These are phyloP conservation scores for Lophius piscatorius DNA, from an alignment of 2,113 vertebrate genomes.

Conservation along the genomic window DNA sequence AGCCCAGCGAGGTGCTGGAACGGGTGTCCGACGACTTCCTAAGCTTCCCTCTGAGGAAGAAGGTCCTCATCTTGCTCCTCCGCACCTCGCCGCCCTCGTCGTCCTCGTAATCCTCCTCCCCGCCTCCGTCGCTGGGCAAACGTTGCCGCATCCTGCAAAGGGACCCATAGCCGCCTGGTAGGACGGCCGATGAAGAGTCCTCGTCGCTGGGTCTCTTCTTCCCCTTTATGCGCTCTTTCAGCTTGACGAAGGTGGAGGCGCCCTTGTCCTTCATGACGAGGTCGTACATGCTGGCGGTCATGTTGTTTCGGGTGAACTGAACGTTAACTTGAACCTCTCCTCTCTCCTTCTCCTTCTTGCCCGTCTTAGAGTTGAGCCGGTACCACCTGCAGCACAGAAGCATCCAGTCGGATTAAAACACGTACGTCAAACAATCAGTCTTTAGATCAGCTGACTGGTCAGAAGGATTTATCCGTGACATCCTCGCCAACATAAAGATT, in stretches of 20 bases:
- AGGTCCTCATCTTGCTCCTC: constrained; percentile 86
- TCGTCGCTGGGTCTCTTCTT: constrained; percentile 86
- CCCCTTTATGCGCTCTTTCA: constrained; percentile 92
- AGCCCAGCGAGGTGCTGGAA: constrained; percentile 93
- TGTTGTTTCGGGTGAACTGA: constrained; percentile 90
- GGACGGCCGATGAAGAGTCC: constrained; percentile 84
- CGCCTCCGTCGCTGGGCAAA: constrained; percentile 81
- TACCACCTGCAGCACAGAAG: constrained; percentile 87
- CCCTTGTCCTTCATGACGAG: constrained; percentile 93
- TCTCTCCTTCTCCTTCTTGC: constrained; percentile 96
- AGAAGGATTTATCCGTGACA: too few relatives aligned
- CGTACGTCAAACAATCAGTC: too few relatives aligned
- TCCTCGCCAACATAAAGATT: too few relatives aligned
- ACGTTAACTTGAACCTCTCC: constrained; percentile 92
- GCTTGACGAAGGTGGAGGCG: constrained; percentile 87
- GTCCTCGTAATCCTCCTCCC: constrained; percentile 87
- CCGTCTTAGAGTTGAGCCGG: constrained; percentile 90
- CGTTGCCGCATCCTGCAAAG: constrained; percentile 60
- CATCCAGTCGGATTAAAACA: too few relatives aligned
- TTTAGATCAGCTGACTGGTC: too few relatives aligned
- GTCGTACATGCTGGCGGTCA: constrained; percentile 98
- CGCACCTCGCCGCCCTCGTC: constrained; percentile 84
- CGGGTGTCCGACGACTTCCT: constrained; percentile 91
- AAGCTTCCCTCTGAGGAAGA: constrained; percentile 89
- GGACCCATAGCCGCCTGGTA: constrained; percentile 77